Conservation (phyloP, 1,140 invertebrate species). For the Oedothorax gibbosus region DNA sequence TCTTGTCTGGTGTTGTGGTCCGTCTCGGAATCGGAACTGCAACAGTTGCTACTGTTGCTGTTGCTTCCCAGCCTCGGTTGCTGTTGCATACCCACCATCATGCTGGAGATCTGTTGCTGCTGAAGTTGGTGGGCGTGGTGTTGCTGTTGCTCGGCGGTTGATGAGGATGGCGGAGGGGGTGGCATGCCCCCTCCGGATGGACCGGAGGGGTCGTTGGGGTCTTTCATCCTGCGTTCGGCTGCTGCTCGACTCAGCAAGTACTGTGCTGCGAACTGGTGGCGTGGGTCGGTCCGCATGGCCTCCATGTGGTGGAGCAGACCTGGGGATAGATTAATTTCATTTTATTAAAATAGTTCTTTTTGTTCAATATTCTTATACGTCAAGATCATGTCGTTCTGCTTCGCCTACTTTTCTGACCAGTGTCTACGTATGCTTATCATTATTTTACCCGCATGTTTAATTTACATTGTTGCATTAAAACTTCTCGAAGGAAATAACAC, state of each 20-base stretch:
- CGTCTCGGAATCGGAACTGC: slow-evolving; percentile 54
- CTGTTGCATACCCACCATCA: slow-evolving; percentile 30
- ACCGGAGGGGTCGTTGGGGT: slow-evolving; percentile 66
- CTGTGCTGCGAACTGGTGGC: slow-evolving; percentile 94
- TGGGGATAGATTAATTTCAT: slow-evolving; percentile 65
- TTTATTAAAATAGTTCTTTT: background rate
- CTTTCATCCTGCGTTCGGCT: slow-evolving; percentile 86
- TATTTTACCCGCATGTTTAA: no score
- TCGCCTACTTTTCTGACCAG: no score
- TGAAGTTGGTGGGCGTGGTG: slow-evolving; percentile 14
- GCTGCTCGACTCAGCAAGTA: slow-evolving; percentile 90
- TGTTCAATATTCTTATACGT: no score
- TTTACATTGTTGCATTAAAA: no score
- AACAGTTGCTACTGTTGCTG: slow-evolving; percentile 57
- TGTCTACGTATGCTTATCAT: no score
- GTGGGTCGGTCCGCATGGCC: slow-evolving; percentile 95
- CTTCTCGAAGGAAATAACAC: no score
- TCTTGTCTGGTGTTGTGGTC: slow-evolving; percentile 27
- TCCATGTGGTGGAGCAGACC: slow-evolving; percentile 93
- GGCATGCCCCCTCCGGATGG: slow-evolving; percentile 16
- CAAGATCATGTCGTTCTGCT: no score
- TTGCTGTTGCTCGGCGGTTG: slow-evolving; percentile 42
- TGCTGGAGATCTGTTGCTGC: slow-evolving; percentile 7
- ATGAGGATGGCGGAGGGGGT: slow-evolving; percentile 28
- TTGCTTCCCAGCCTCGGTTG: slow-evolving; percentile 30